Evolutionary conservation across 2,888 invertebrate genomes (phyloP).

Genomic region (Atrina japonica): DNA sequence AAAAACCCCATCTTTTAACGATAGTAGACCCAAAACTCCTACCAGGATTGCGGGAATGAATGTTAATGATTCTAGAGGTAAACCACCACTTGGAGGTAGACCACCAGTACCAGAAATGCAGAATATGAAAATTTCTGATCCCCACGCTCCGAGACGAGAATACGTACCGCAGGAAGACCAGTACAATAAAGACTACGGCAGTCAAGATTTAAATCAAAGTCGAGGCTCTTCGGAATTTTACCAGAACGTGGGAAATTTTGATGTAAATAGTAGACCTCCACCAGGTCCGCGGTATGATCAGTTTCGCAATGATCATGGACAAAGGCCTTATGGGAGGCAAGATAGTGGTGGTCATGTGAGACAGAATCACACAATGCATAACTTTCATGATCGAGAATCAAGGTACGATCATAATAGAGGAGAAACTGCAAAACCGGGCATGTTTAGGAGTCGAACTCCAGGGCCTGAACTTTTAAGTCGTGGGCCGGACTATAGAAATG

Average conservation of each 20-base stretch:
- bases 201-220: conserved; percentile 56
- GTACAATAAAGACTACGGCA: conserved; percentile 49
- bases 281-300: conserved; percentile 67
- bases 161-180: conserved; percentile 50
- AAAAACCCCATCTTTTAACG: conserved; percentile 62
- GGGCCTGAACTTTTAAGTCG: conserved; percentile 79
- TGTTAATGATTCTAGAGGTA: conserved; percentile 50
- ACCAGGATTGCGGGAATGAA: conserved; percentile 56
- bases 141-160: conserved; percentile 58
- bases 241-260: conserved; percentile 42
- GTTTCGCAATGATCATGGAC: conserved; percentile 48
- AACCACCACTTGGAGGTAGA: conserved; percentile 49
- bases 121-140: conserved; percentile 41
- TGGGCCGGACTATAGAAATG: conserved; percentile 68
- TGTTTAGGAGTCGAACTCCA: conserved; percentile 79
- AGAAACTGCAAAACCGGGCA: conserved; percentile 67
- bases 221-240: conserved; percentile 55
- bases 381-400: conserved; percentile 47
- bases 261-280: conserved; percentile 62
- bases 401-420: conserved; percentile 52
- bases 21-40: conserved; percentile 70
- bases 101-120: conserved; percentile 50
- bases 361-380: conserved; percentile 18
- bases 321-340: conserved; percentile 48
- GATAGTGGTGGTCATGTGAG: conserved; percentile 22